Evolutionary conservation across 2,113 vertebrate species (phyloP), one percentile per base, ranked within the genome.

Genomic region (Lophochroa leadbeateri): DNA sequence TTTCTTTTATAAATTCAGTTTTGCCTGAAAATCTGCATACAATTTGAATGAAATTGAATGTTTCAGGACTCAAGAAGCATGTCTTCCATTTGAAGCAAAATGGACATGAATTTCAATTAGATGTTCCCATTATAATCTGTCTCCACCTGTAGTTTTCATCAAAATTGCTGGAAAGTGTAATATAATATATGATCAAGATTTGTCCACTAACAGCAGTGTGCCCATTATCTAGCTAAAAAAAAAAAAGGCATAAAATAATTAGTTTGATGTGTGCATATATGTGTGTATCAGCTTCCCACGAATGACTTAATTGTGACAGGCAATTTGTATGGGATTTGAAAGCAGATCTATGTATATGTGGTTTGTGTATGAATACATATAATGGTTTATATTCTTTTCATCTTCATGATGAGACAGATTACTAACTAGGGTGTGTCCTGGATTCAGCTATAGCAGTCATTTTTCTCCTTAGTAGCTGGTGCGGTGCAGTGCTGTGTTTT

Each of bases 61-160:
- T 98, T 98, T 98, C 91, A 97, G 96, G 93, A 90, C 97, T 96
- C 94, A 97, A 98, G 96, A 98, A 98, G 97, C 53, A 8, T 97
- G 96, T 93, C 97, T 98, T 97, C 97, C 82, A 96, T 97, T 93
- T 93, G 96, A 98, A 94, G 90, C 92, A 98, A 98, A 98, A 97
- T 87, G 90, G 95, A 97, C 96, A 98, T 97, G 97, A 98, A 98
- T 98, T 98, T 98, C 97, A 98, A 97, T 98, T 95, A 98, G 96
- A 57, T 97, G 46, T 93, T 97, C 50, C 97, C 85, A 92, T 98
- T 98, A 97, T 97, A 98, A 97, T 97, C 96, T 96, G 55, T 97
- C 92, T 98, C 95, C 95, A 97, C 97, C 98, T 97, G 97, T 97
- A 98, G 97, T 98, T 97, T 97, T 97, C 97, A 97, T 98, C 96